A percentile compares a stretch with the other conserved stretches of the same genome.
Conservation (phyloP, 2,113 vertebrate species). For the Prietella phreatophila region DNA sequence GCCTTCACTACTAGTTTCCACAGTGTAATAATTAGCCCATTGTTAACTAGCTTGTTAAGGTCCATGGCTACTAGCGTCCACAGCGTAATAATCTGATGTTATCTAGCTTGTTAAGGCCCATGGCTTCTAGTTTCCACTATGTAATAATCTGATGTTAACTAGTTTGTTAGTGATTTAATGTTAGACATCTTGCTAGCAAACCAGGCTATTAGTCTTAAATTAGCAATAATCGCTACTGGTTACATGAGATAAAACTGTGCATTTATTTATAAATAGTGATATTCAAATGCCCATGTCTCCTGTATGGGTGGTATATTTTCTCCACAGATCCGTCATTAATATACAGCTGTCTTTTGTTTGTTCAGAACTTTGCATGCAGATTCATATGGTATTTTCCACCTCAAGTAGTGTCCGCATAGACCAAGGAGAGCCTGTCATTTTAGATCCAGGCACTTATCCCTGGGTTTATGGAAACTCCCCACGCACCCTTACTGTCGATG, state of each 20-base stretch:
- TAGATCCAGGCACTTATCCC: slow-evolving; percentile 20
- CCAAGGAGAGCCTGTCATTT: slow-evolving; percentile 12
- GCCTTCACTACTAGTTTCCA: neutral
- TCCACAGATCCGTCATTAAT: slow-evolving; percentile 2
- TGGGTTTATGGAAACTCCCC: slow-evolving; percentile 12
- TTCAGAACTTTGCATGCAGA: neutral
- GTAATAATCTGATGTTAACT: neutral
- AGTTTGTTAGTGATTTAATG: neutral
- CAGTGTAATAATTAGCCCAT: neutral
- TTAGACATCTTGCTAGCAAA: neutral
- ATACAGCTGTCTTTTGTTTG: slow-evolving; percentile 8
- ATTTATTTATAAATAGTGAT: neutral
- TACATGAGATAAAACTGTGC: neutral
- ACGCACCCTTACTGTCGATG: neutral
- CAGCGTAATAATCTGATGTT: neutral
- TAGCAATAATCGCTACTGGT: neutral
- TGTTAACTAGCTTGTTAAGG: neutral
- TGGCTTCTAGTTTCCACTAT: neutral
- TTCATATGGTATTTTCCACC: neutral
- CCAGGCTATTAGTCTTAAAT: neutral
- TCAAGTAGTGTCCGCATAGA: neutral
- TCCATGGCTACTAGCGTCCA: no score
- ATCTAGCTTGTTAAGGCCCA: no score
- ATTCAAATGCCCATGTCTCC: no score
- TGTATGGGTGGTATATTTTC: neutral